Percentiles rank a stretch among this genome's conserved stretches.
These are phyloP conservation scores for Terebella lapidaria DNA, from an alignment of 2,888 invertebrate genomes.

Conservation along the genomic window DNA sequence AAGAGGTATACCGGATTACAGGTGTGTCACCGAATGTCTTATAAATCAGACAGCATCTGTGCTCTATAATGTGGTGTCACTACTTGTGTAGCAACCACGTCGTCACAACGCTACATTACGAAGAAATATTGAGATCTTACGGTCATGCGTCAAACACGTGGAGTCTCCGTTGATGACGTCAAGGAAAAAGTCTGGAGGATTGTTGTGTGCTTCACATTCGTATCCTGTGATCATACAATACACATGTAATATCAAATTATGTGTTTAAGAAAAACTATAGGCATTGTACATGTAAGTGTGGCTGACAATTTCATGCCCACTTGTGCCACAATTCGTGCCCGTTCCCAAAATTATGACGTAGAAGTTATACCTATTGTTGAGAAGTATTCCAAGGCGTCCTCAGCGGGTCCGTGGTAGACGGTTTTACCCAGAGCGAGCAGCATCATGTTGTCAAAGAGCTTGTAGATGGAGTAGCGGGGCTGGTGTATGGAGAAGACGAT, in stretches of 20 bases:
- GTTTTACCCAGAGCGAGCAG: conserved; percentile 43
- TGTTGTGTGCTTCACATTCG: conserved; percentile 47
- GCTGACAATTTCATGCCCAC: not conserved
- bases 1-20: too few species aligned
- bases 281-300: too few species aligned
- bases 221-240: conserved; percentile 44
- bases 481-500: conserved; percentile 53
- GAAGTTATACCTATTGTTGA: conserved; percentile 36
- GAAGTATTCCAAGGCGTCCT: conserved; percentile 41
- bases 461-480: conserved; percentile 51
- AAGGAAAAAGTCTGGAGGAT: conserved; percentile 51
- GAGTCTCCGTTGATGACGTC: conserved; percentile 44
- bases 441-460: conserved; percentile 48
- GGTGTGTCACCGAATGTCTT: too few species aligned
- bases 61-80: too few species aligned
- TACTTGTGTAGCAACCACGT: too few species aligned
- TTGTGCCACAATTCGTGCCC: too few species aligned
- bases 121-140: too few species aligned
- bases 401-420: conserved; percentile 45
- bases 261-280: too few species aligned
- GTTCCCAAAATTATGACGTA: too few species aligned
- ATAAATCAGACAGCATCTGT: too few species aligned
- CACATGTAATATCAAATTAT: too few species aligned
- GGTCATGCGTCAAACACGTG: not conserved
- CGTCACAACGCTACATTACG: too few species aligned